Base-by-base conservation (phyloP, 2,888 invertebrate species). In the Drosophila tripunctata region DNA sequence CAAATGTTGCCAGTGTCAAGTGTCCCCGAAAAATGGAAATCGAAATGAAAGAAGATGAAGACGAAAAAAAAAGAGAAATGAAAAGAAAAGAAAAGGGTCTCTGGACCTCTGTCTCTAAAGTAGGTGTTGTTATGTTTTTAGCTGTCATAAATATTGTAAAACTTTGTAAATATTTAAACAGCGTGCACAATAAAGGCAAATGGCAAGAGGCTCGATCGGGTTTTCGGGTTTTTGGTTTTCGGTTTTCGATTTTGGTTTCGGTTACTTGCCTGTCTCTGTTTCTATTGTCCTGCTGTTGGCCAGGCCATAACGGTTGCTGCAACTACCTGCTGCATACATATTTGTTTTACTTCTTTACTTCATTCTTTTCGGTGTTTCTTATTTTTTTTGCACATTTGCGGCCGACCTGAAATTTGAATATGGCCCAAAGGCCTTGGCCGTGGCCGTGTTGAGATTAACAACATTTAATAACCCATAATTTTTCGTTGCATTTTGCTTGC, bases 101-200 rank as follows among this genome's bases (percentile, higher is more conserved):
- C 35, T 30, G 15, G 43, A 5, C 19, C n/a, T n/a, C n/a, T n/a
- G n/a, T n/a, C n/a, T n/a, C 62, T 24, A 73, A 73, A 73, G 74
- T 81, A 83, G 84, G 84, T 86, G 78, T 81, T 84, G 79, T 84
- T 83, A 81, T 84, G 83, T 84, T 84, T 78, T 86, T 86, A 84
- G 82, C 84, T 79, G 83, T 84, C 83, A 84, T 84, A 84, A 84
- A 83, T 86, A 83, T 83, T 86, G 81, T 86, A 83, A 86, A 86
- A 84, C 75, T 84, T 81, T 36, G 84, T 86, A 84, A 84, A 84
- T 84, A 84, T 86, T 86, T 86, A 81, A 86, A 81, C 81, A 83
- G 81, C 76, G 67, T 65, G 78, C 81, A 83, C 84, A 86, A 83
- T 86, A 69, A 82, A 85, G 78, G 70, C 80, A 86, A 82, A 85